These are phyloP conservation scores for Dryas iulia DNA, from an alignment of 1,140 invertebrate genomes.

Conservation along the genomic window DNA sequence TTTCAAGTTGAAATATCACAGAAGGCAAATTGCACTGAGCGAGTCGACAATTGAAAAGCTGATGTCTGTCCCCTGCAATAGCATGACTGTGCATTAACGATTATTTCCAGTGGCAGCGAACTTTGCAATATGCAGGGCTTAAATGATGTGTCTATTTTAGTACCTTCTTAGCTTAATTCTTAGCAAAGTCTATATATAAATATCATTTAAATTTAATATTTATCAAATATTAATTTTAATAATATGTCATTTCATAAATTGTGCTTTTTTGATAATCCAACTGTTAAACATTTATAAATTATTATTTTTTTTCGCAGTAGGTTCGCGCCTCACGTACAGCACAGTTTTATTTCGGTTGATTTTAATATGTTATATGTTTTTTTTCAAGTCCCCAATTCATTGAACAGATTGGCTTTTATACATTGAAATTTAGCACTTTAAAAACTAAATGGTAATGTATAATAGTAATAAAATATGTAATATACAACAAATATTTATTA, in stretches of 20 bases:
- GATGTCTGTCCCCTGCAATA: slow-evolving; percentile 19
- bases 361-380: background rate
- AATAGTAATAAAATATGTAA: too few relatives aligned
- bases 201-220: background rate
- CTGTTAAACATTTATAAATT: background rate
- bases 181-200: background rate
- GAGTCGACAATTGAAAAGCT: slow-evolving; percentile 31
- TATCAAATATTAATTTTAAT: background rate
- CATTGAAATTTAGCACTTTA: too few relatives aligned
- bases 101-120: background rate
- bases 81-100: slow-evolving; percentile 7
- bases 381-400: too few relatives aligned
- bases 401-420: too few relatives aligned
- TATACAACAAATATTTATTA: background rate
- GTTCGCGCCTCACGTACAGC: too few relatives aligned
- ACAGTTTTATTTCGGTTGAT: background rate
- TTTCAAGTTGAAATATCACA: slow-evolving; percentile 31
- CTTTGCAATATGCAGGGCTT: background rate
- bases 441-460: too few relatives aligned
- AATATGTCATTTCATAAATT: background rate
- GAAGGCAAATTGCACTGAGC: slow-evolving; percentile 23
- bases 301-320: background rate
- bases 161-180: background rate
- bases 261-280: background rate
- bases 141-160: background rate